A percentile compares a stretch with the other conserved stretches of the same genome.
These are phyloP conservation scores for Drosophila merina DNA, from an alignment of 2,888 invertebrate species.

Conservation along the genomic window DNA sequence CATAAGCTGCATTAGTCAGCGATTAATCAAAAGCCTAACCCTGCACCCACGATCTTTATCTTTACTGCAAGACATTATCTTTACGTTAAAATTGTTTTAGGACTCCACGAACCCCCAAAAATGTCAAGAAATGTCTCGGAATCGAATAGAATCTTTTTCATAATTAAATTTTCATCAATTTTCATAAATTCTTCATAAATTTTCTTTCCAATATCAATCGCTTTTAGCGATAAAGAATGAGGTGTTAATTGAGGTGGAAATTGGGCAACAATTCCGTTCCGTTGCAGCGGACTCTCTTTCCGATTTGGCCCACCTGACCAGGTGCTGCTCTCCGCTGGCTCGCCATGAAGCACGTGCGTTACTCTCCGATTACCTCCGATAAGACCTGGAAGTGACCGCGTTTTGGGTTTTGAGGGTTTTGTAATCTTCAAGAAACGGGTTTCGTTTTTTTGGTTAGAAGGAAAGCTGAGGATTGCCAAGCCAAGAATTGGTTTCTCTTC, in stretches of 20 bases:
- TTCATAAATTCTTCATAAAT: no score
- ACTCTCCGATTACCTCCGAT: constrained; percentile 29
- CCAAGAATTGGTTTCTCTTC: neutral
- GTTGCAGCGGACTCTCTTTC: constrained; percentile 1
- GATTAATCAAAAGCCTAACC: neutral
- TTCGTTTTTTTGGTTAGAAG: neutral
- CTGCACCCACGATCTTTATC: no score
- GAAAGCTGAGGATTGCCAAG: neutral
- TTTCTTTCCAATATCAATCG: no score
- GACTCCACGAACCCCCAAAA: no score
- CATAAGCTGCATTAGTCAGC: constrained; percentile 4
- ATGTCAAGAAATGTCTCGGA: no score
- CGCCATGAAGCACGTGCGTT: constrained; percentile 63
- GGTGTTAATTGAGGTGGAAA: constrained; percentile 51
- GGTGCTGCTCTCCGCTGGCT: neutral
- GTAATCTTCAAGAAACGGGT: constrained; percentile 20
- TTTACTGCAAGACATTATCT: no score
- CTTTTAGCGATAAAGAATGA: no score
- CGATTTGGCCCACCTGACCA: constrained; percentile 15
- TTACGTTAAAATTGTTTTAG: no score
- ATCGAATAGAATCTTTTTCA: no score
- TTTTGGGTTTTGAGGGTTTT: neutral
- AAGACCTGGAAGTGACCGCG: constrained; percentile 24
- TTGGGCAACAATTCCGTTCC: constrained; percentile 51
- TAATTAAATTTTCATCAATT: no score